Evolutionary conservation across 2,888 invertebrate genomes (phyloP).

Genomic region (Lasioglossum lativentre): DNA sequence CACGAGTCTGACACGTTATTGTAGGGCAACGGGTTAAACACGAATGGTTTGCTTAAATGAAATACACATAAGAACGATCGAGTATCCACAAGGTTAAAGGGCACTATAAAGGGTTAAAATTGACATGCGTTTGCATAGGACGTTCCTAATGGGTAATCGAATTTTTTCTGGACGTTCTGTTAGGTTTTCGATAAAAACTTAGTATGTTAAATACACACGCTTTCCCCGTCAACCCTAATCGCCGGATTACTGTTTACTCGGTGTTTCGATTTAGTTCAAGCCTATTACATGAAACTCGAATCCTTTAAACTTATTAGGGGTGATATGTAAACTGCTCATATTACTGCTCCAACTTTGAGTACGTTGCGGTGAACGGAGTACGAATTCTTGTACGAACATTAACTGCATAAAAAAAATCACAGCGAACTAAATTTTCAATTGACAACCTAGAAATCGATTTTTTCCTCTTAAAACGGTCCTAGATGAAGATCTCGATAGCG

Average conservation of each 20-base stretch:
- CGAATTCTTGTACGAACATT: not conserved
- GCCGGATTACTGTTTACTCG: not conserved
- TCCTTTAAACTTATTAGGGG: not conserved
- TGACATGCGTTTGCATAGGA: not conserved
- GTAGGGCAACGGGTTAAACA: no score
- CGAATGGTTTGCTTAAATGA: not conserved
- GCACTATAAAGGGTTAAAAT: not conserved
- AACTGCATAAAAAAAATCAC: no score
- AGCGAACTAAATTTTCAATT: not conserved
- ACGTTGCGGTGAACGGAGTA: not conserved
- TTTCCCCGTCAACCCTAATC: not conserved
- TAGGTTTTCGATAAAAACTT: not conserved
- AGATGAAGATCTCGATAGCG: not conserved
- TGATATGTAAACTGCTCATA: not conserved
- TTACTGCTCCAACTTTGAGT: not conserved
- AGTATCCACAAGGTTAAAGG: not conserved
- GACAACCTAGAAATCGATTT: not conserved
- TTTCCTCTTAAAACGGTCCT: not conserved
- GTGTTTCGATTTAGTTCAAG: not conserved
- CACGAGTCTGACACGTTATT: no score
- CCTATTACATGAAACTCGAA: constrained; percentile 1
- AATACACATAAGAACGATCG: not conserved
- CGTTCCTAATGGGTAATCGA: not conserved
- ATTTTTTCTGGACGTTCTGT: not conserved
- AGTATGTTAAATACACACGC: constrained; percentile 9